These are phyloP conservation scores for Myoxocephalus aenaeus DNA, from an alignment of 2,797 vertebrate genomes.

Conservation along the genomic window DNA sequence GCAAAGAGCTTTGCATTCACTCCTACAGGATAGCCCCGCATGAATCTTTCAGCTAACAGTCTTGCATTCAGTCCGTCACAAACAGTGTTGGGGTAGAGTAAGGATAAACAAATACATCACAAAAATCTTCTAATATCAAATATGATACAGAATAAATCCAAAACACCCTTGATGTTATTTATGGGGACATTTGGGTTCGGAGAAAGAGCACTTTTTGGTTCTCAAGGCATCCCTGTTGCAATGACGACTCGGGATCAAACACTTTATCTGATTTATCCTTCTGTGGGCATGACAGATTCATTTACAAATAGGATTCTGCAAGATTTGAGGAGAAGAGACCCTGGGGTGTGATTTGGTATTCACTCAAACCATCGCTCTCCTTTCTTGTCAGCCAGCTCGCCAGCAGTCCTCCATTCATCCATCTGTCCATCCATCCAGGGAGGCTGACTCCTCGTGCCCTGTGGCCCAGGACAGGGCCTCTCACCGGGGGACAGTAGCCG, in stretches of 20 bases:
- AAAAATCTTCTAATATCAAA: background rate
- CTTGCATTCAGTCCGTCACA: background rate
- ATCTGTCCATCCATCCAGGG: conserved; percentile 37
- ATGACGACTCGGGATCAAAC: background rate
- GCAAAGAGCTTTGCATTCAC: conserved; percentile 7
- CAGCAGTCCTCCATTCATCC: conserved; percentile 45
- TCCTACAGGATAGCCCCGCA: background rate
- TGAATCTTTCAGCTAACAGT: background rate
- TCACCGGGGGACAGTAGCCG: conserved; percentile 81
- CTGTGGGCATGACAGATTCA: background rate
- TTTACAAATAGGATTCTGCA: background rate
- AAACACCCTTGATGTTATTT: background rate
- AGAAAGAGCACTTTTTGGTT: background rate
- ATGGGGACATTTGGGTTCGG: background rate
- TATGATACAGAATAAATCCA: background rate
- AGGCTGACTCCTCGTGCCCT: conserved; percentile 64
- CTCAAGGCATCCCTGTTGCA: background rate
- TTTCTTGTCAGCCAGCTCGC: conserved; percentile 44
- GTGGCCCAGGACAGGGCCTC: conserved; percentile 73
- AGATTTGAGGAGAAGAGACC: background rate
- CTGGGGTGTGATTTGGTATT: conserved; percentile 7
- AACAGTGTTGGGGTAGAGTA: background rate
- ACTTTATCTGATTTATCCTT: background rate
- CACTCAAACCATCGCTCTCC: conserved; percentile 7
- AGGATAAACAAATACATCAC: background rate